Conservation (phyloP, 2,797 vertebrate genomes). For the Pseudopleuronectes americanus region DNA sequence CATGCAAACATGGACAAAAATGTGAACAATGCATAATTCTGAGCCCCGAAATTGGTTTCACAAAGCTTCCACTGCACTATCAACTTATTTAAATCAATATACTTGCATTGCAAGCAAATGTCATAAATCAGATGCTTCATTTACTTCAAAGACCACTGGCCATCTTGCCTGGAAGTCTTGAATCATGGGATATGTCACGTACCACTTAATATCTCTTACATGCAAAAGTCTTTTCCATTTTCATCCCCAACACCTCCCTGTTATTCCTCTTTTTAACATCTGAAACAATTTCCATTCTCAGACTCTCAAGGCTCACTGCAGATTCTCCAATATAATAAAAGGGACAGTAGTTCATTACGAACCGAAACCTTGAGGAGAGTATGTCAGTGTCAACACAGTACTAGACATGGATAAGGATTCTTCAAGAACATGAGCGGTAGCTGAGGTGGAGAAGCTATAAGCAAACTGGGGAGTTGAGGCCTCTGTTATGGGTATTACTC, state of each 20-base stretch:
- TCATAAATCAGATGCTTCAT: slow-evolving; percentile 26
- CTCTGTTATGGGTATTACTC: not conserved
- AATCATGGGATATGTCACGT: slow-evolving; percentile 3
- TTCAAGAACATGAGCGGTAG: too few species aligned
- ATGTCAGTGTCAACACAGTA: slow-evolving; percentile 7
- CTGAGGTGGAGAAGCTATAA: too few species aligned
- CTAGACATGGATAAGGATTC: not conserved
- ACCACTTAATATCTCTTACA: slow-evolving; percentile 4
- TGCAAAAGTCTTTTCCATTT: not conserved
- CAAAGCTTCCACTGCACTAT: too few species aligned
- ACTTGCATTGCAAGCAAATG: too few species aligned
- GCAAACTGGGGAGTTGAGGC: not conserved
- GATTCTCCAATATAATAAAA: slow-evolving; percentile 1
- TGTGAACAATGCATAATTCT: too few species aligned
- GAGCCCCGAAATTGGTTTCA: too few species aligned
- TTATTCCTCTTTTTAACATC: not conserved
- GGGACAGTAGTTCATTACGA: slow-evolving; percentile 18
- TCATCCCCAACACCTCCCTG: not conserved
- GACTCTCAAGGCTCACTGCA: not conserved
- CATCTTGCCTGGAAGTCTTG: slow-evolving; percentile 41
- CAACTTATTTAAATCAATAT: too few species aligned
- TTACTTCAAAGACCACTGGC: slow-evolving; percentile 25
- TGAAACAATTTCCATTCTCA: slow-evolving; percentile 3
- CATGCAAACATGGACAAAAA: too few species aligned
- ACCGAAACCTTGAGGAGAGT: slow-evolving; percentile 3